These are phyloP conservation scores for Neomicropteryx cornuta DNA, from an alignment of 1,140 invertebrate species.

Conservation along the genomic window DNA sequence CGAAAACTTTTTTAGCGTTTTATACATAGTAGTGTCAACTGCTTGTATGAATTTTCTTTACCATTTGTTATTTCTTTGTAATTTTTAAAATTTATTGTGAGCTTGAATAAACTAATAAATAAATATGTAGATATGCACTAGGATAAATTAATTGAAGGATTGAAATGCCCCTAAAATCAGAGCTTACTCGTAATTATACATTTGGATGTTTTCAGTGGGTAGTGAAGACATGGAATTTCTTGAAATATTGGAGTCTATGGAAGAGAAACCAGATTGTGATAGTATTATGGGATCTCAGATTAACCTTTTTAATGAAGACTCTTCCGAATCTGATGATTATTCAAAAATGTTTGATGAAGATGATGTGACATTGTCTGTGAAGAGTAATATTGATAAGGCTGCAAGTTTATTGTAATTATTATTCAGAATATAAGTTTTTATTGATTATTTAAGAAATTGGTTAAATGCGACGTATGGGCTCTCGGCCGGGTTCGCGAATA, in stretches of 20 bases:
- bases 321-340: slow-evolving; percentile 27
- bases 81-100: no score
- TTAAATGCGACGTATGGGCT: no score
- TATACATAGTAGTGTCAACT: no score
- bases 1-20: no score
- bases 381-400: not conserved
- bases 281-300: slow-evolving; percentile 48
- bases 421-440: not conserved
- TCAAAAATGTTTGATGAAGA: slow-evolving; percentile 30
- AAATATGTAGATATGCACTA: no score
- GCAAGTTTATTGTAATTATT: not conserved
- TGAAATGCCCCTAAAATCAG: no score
- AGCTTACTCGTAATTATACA: no score
- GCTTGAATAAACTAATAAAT: no score
- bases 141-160: no score
- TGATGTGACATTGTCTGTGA: not conserved
- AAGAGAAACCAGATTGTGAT: slow-evolving; percentile 46
- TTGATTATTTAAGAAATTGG: slow-evolving; percentile 1
- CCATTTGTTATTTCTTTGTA: no score
- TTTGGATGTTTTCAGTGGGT: slow-evolving; percentile 36
- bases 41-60: no score
- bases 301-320: slow-evolving; percentile 19
- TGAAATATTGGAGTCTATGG: slow-evolving; percentile 47
- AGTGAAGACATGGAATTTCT: slow-evolving; percentile 46
- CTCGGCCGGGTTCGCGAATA: no score